phyloP scores from a whole-genome alignment of 2,797 vertebrate genomes.

The Periophthalmus magnuspinnatus region DNA sequence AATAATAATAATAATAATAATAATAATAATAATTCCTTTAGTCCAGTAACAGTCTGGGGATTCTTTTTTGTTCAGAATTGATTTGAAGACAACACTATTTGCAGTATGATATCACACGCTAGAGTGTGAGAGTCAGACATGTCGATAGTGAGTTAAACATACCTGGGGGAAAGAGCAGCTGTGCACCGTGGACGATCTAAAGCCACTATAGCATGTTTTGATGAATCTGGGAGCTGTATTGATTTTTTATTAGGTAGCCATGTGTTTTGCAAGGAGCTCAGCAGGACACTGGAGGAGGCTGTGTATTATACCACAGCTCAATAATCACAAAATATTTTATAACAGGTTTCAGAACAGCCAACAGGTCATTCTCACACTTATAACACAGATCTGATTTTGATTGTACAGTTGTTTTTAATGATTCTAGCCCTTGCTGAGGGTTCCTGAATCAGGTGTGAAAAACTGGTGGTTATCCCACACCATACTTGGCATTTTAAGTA shows the following conservation, averaged over 20 bases:
- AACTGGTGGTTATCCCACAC: background rate
- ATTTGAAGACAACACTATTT: background rate
- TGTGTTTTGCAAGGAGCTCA: slow-evolving; percentile 6
- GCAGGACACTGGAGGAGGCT: background rate
- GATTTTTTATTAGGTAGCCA: slow-evolving; percentile 11
- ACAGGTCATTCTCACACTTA: background rate
- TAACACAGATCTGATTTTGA: background rate
- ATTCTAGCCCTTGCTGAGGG: background rate
- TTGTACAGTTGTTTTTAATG: background rate
- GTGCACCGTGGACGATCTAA: background rate
- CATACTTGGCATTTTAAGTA: background rate
- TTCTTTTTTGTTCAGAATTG: background rate
- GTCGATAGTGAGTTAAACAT: background rate
- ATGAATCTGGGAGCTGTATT: slow-evolving; percentile 2
- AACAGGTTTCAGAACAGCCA: background rate
- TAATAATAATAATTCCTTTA: background rate
- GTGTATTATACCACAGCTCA: background rate
- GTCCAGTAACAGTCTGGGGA: no score
- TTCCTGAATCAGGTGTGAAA: background rate
- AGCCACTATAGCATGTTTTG: background rate
- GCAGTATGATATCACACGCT: background rate
- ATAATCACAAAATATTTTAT: background rate
- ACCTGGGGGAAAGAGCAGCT: background rate
- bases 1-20: no score
- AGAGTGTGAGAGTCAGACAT: background rate